Conservation (phyloP, 2,888 invertebrate genomes). For the Leucophora obtusa region DNA sequence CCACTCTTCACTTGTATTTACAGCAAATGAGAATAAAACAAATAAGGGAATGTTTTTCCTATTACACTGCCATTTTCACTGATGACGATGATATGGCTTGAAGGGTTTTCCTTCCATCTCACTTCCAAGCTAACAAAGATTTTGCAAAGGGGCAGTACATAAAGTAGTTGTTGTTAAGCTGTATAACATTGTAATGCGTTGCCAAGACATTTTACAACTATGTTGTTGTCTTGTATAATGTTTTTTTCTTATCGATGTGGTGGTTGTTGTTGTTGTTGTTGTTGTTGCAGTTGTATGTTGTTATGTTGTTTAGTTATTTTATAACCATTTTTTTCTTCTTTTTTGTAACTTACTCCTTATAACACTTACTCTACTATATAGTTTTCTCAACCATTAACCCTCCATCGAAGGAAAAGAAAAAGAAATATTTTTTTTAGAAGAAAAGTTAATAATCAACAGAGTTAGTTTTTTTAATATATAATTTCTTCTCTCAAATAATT, state of each 20-base stretch:
- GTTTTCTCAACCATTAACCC: not conserved
- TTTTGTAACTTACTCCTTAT: not conserved
- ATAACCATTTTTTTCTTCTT: not conserved
- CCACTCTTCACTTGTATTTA: not conserved
- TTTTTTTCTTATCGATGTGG: not conserved
- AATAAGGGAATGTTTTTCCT: not conserved
- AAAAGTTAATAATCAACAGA: too few species aligned
- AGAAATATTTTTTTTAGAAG: too few species aligned
- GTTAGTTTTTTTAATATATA: too few species aligned
- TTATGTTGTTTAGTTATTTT: not conserved
- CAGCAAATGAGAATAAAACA: not conserved
- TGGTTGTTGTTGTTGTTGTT: not conserved
- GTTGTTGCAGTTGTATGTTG: constrained; percentile 10
- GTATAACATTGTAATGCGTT: constrained; percentile 47
- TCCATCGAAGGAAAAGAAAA: too few species aligned
- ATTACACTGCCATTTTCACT: constrained; percentile 28
- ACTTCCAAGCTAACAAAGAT: constrained; percentile 19
- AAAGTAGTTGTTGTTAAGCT: constrained; percentile 37
- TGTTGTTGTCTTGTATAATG: constrained; percentile 45
- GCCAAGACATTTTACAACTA: constrained; percentile 42
- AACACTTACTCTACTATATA: not conserved
- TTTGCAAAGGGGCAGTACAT: not conserved
- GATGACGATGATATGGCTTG: constrained; percentile 51
- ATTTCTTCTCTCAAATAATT: too few species aligned
- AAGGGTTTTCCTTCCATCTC: constrained; percentile 40